Evolutionary conservation across 2,113 vertebrate species (phyloP).

Genomic region (Chamaetylas fuelleborni): DNA sequence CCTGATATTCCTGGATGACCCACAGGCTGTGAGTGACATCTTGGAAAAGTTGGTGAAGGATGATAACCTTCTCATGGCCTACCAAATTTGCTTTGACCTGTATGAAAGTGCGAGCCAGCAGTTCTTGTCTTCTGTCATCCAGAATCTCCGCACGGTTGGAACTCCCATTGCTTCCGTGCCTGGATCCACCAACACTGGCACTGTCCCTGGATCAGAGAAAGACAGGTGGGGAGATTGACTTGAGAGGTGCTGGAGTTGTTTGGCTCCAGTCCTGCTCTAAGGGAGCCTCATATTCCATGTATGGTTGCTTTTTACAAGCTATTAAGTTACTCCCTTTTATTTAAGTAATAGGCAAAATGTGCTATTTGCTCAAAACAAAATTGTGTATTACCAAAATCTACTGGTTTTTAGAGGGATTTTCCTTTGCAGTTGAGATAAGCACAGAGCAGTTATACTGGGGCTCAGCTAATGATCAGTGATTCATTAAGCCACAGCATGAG

Average conservation of each 20-base stretch:
- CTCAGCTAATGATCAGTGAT: neutral
- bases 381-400: neutral
- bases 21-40: constrained; percentile 97
- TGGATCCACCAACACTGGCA: constrained; percentile 95
- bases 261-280: neutral
- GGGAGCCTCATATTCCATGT: neutral
- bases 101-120: constrained; percentile 99
- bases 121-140: constrained; percentile 96
- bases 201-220: constrained; percentile 86
- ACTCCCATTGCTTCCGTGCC: constrained; percentile 93
- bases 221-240: constrained; percentile 78
- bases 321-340: neutral
- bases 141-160: constrained; percentile 92
- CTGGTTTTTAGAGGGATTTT: neutral
- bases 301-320: neutral
- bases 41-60: constrained; percentile 98
- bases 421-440: neutral
- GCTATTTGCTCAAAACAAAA: neutral
- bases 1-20: constrained; percentile 97
- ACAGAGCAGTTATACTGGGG: neutral
- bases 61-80: constrained; percentile 98
- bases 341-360: neutral
- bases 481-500: neutral
- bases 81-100: constrained; percentile 98
- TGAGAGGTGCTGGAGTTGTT: neutral